Conservation (phyloP, 2,888 invertebrate species). For the Diarsia rubi region DNA sequence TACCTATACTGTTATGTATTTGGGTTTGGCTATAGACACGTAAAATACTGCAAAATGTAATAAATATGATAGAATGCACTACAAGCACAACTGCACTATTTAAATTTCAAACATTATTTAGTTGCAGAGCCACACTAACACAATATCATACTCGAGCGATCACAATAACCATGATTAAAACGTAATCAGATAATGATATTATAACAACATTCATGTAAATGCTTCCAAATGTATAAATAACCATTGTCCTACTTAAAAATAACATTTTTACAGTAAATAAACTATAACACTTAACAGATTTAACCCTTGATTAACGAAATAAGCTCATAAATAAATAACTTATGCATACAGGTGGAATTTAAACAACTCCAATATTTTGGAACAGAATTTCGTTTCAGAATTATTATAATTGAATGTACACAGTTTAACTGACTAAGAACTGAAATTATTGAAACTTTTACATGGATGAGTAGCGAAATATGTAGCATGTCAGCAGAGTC, state of each 20-base stretch:
- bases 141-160: constrained; percentile 46
- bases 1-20: constrained; percentile 60
- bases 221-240: constrained; percentile 76
- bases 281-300: constrained; percentile 57
- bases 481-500: constrained; percentile 9
- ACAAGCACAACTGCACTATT: constrained; percentile 49
- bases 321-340: constrained; percentile 35
- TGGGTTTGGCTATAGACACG: constrained; percentile 42
- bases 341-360: constrained; percentile 39
- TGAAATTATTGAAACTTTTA: constrained; percentile 19
- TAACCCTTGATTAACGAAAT: constrained; percentile 48
- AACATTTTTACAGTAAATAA: constrained; percentile 71
- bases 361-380: constrained; percentile 20
- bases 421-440: not conserved
- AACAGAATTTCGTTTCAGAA: constrained; percentile 24
- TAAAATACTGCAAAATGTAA: constrained; percentile 55
- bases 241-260: constrained; percentile 77
- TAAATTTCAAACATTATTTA: constrained; percentile 29
- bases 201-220: constrained; percentile 72
- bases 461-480: constrained; percentile 14
- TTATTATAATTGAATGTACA: constrained; percentile 2
- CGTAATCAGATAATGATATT: constrained; percentile 46
- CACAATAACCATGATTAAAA: constrained; percentile 39
- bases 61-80: constrained; percentile 40
- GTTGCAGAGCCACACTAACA: constrained; percentile 45